Evolutionary conservation across 2,888 invertebrate genomes (phyloP).

Genomic region (Torymus texanus): DNA sequence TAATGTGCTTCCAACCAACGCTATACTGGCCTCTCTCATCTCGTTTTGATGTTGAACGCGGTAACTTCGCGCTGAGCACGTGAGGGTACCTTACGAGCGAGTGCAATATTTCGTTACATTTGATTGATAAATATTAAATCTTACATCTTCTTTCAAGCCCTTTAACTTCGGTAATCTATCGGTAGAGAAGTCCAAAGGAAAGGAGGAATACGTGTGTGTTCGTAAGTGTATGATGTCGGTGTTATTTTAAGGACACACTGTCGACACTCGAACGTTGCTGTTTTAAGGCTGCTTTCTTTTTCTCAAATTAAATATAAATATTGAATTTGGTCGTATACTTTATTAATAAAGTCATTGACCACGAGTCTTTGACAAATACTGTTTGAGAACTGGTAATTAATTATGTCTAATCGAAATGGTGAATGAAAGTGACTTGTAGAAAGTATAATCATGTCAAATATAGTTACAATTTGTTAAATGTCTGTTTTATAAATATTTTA

Average conservation of each 20-base stretch:
- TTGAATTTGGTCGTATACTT: neutral
- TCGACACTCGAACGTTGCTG: constrained; percentile 11
- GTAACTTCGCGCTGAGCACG: constrained; percentile 11
- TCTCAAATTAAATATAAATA: constrained; percentile 8
- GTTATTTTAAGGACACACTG: constrained; percentile 46
- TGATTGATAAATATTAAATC: constrained; percentile 50
- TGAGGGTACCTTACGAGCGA: neutral
- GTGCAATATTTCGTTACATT: constrained; percentile 29
- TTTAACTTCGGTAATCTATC: constrained; percentile 49
- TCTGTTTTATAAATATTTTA: too few relatives aligned
- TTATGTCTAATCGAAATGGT: too few relatives aligned
- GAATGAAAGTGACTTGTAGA: too few relatives aligned
- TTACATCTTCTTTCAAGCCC: constrained; percentile 35
- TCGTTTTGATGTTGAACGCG: constrained; percentile 45
- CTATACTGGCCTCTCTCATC: constrained; percentile 25
- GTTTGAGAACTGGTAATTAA: too few relatives aligned
- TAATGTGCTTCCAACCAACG: neutral
- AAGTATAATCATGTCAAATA: too few relatives aligned
- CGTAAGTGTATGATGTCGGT: constrained; percentile 1
- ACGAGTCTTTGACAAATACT: neutral
- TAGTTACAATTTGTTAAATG: too few relatives aligned
- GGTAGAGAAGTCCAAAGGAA: constrained; percentile 24
- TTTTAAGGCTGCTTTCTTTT: constrained; percentile 21
- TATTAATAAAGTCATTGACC: constrained; percentile 14
- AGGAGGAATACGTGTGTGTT: constrained; percentile 16